Evolutionary conservation across 1,140 invertebrate species (phyloP).

Genomic region (Drosophila littoralis): DNA sequence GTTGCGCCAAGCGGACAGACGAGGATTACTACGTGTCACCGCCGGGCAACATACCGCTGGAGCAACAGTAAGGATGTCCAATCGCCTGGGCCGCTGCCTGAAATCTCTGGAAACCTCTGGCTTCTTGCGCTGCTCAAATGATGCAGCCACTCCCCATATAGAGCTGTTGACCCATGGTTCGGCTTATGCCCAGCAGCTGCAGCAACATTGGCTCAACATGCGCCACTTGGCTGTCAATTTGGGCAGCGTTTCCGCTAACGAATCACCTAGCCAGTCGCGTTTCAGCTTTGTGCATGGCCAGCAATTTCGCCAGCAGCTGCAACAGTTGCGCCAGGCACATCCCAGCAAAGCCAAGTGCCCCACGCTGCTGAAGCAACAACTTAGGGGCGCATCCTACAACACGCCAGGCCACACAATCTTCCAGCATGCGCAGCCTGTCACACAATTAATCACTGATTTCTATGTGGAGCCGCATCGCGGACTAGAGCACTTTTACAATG

Average conservation of each 20-base stretch:
- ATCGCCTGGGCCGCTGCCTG: slow-evolving; percentile 54
- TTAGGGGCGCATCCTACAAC: background rate
- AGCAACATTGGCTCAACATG: slow-evolving; percentile 53
- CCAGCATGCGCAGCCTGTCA: slow-evolving; percentile 2
- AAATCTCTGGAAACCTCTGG: slow-evolving; percentile 58
- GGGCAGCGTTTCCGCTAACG: background rate
- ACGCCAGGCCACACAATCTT: slow-evolving; percentile 19
- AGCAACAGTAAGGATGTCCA: slow-evolving; percentile 64
- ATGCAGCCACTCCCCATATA: slow-evolving; percentile 12
- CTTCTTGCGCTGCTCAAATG: slow-evolving; percentile 30
- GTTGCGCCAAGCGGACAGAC: slow-evolving; percentile 89
- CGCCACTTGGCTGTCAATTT: slow-evolving; percentile 55
- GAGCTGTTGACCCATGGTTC: slow-evolving; percentile 52
- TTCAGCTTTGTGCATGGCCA: slow-evolving; percentile 46
- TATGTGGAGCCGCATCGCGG: slow-evolving; percentile 54
- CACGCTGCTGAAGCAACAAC: slow-evolving; percentile 52
- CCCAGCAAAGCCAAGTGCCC: slow-evolving; percentile 65
- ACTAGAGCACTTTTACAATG: slow-evolving; percentile 85
- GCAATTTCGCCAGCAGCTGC: slow-evolving; percentile 36
- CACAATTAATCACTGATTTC: slow-evolving; percentile 63
- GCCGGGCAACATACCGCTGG: slow-evolving; percentile 90
- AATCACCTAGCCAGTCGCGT: slow-evolving; percentile 24
- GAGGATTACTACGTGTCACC: slow-evolving; percentile 96
- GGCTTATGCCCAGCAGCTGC: slow-evolving; percentile 52
- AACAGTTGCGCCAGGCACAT: slow-evolving; percentile 28